phyloP scores from a whole-genome alignment of 2,888 invertebrate genomes.

The Drosophila birchii region DNA sequence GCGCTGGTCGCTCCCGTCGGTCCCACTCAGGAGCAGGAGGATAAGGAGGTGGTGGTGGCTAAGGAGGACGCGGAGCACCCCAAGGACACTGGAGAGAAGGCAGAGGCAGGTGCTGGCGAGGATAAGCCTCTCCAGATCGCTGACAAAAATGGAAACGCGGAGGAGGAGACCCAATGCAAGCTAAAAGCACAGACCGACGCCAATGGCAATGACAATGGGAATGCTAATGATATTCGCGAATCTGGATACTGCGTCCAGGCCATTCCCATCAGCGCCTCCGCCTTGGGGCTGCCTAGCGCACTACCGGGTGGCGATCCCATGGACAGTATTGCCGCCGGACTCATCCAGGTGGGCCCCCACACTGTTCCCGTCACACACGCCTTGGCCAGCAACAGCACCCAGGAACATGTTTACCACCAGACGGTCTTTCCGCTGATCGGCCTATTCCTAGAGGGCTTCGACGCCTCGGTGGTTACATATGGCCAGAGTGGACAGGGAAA shows the following conservation, averaged over 20 bases:
- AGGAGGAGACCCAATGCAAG: not conserved
- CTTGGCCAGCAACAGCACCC: constrained; percentile 87
- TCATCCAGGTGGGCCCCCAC: constrained; percentile 83
- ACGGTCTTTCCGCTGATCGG: constrained; percentile 88
- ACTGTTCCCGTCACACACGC: constrained; percentile 86
- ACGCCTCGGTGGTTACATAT: constrained; percentile 90
- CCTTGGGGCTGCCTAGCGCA: constrained; percentile 79
- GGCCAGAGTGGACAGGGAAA: constrained; percentile 90
- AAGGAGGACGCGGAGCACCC: constrained; percentile 21
- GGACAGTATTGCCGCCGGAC: constrained; percentile 81
- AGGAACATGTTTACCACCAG: constrained; percentile 88
- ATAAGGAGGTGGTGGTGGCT: not conserved
- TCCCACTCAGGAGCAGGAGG: not conserved
- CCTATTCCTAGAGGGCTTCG: constrained; percentile 90
- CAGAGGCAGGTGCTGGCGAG: not conserved
- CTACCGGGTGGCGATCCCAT: constrained; percentile 57
- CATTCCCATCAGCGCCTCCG: constrained; percentile 77
- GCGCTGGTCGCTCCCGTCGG: constrained; percentile 9
- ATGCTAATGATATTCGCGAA: not conserved
- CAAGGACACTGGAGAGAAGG: constrained; percentile 31
- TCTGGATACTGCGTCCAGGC: constrained; percentile 76
- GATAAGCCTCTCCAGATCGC: not conserved
- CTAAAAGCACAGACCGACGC: constrained; percentile 30
- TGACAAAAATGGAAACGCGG: constrained; percentile 30
- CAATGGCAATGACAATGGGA: constrained; percentile 50